Base-by-base conservation (phyloP, 2,888 invertebrate genomes). In the Dicroscelio sp. region DNA sequence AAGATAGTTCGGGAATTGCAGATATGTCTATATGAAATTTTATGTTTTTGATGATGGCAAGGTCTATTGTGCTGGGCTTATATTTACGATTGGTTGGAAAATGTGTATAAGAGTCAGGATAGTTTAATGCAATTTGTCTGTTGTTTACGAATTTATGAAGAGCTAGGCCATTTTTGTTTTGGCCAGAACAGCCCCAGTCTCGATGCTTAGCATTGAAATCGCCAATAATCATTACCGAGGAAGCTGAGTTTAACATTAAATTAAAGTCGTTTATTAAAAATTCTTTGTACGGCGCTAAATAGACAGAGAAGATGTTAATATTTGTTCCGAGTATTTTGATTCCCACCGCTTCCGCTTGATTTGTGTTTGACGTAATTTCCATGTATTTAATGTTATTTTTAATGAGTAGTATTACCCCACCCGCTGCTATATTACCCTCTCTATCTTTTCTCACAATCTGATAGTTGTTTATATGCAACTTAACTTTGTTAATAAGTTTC, bases 1-100 rank as follows among this genome's bases (percentile, higher is more conserved):
- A 94, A 27, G 80, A 58, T 20, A 93, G 63, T 88, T 93, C 92
- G 10, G 85, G 17, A 5, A 86, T 14, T 0, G 82, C 52, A 17
- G 78, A 30, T 20, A 92, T 63, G 14, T 71, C 33, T 14, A 69
- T 80, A 5, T 58, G 1, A 8, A 58, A 3, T 2, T 86, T 71
- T 20, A 86, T 63, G 12, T 86, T 79, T 73, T 73, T 80, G 10
- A 63, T 20, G 25, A 79, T 0, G 17, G 25, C 79, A 3, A 79
- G 5, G 38, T 86, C 79, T 25, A 86, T 48, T 4, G 43, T 38
- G 27, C 79, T 86, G 23, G 79, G 79, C 1, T 73, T 80, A 20
- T 4, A 14, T 1, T 55, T 79, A 3, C 0, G 0, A 6, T 79
- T 48, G 10, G 25, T 60, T 0, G 86, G 86, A 20, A 23, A 69